Evolutionary conservation across 2,888 invertebrate genomes (phyloP), one percentile per base, ranked within the genome.

Genomic region (Brachypalpus laphriformis): DNA sequence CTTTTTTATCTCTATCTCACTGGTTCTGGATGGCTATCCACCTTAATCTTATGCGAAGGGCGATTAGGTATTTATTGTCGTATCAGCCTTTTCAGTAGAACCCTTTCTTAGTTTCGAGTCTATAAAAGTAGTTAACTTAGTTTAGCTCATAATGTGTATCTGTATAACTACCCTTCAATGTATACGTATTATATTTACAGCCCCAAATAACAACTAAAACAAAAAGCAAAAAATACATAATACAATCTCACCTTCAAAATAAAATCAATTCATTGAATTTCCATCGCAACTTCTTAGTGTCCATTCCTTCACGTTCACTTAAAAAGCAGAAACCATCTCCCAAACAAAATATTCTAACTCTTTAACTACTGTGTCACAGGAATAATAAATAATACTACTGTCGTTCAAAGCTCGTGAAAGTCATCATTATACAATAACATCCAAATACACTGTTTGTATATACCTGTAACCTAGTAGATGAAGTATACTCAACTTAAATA

Each of bases 131-230:
- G 54, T 28, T 8, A 8, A 28, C 20, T 56, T 20, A 42, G 18
- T 56, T 42, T 54, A 16, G 25, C 31, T 34, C 54, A 42, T 65
- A n/a, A n/a, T 56, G 56, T 74, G 63, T 68, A 54, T 71, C 16
- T 25, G 47, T 71, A 37, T 57, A 51, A 51, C 72, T 11, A 28
- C 28, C 37, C 28, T 16, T 71, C 71, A 59, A 37, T 72, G 61
- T 72, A 31, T 63, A 42, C 45, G 45, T 56, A 47, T 45, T 56
- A 65, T 74, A 65, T 65, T 74, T 74, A 34, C 74, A 74, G 74
- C 31, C 63, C 65, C 63, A 45, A 65, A 56, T 65, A 74, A 74
- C 54, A 65, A 54, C 61, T 54, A 72, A 63, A 47, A 47, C 47
- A 71, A 22, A 56, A 54, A 56, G 8, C 11, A 42, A 45, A 45